Base-by-base conservation (phyloP, 2,797 vertebrate genomes). In the Sebastes ruberrimus region DNA sequence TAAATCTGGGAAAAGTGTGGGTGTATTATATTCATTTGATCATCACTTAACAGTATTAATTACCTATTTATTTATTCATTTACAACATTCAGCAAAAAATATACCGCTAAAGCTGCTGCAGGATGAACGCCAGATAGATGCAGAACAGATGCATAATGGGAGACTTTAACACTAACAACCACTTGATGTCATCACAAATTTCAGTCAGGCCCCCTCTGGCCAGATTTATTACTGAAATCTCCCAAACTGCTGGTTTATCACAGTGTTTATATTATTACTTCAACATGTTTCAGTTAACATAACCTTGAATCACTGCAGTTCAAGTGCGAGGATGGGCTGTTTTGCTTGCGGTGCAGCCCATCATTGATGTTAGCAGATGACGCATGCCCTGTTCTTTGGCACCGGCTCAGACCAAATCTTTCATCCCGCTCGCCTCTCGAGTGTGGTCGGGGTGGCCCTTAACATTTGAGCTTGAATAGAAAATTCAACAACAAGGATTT, bases 301-400 rank as follows among this genome's bases (percentile, higher is more conserved):
- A 96, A 96, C 96, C 96, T 96, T 96, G 95, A 95, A 94, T 94
- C 88, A 89, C 92, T 90, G 93, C 92, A 94, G 95, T 94, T 95
- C 94, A 94, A 96, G 94, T 93, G 92, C 89, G 80, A 90, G 91
- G 92, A 93, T 93, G 92, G 89, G 86, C 90, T 95, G 95, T 95
- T 94, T 95, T 95, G 93, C 92, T 95, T 93, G 93, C 88, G 77
- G 88, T 88, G 89, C 92, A 91, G 90, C 86, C 84, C 91, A 86
- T 94, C 89, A 93, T 91, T 94, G 93, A 94, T 94, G 94, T 95
- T 92, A 88, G 90, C 83, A 87, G 90, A 95, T 95, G 95, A 95
- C 92, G 91, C 93, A 95, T 94, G 88, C 82, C 88, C 87, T 81
- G 85, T 87, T 90, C 92, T 82, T 91, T 94, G 94, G 95, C 94